phyloP scores from a whole-genome alignment of 2,797 vertebrate genomes.

The Sebastes diaconus region DNA sequence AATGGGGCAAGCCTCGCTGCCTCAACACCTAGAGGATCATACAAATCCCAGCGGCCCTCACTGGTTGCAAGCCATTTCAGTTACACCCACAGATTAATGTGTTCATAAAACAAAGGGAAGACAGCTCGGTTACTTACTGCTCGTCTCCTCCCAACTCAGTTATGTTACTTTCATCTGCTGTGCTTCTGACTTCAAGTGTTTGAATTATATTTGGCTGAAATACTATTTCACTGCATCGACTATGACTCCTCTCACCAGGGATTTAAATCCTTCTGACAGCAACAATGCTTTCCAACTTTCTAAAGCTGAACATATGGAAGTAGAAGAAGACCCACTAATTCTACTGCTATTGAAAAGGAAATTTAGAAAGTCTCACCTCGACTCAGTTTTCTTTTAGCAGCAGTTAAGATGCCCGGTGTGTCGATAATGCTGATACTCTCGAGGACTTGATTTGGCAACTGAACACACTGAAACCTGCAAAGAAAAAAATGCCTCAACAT shows the following conservation, averaged over 20 bases:
- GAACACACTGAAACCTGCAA: constrained; percentile 88
- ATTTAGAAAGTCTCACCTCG: constrained; percentile 75
- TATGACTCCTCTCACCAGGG: not conserved
- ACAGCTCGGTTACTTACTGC: constrained; percentile 16
- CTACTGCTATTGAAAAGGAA: not conserved
- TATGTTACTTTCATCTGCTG: constrained; percentile 42
- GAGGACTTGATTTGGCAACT: constrained; percentile 87
- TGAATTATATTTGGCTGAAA: constrained; percentile 9
- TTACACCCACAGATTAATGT: constrained; percentile 70
- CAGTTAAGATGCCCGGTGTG: constrained; percentile 87
- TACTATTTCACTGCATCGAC: not conserved
- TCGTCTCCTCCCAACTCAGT: constrained; percentile 42
- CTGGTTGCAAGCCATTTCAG: constrained; percentile 56
- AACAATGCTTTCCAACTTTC: not conserved
- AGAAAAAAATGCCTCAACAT: not conserved
- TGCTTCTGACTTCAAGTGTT: constrained; percentile 26
- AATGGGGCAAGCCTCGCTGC: constrained; percentile 34
- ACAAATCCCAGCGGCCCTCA: constrained; percentile 51
- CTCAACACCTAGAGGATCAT: constrained; percentile 40
- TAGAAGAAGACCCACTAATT: not conserved
- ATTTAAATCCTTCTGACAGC: constrained; percentile 1
- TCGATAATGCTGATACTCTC: constrained; percentile 92
- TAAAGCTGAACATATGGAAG: not conserved
- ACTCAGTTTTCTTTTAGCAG: constrained; percentile 86
- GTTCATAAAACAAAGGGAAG: constrained; percentile 52